Evolutionary conservation across 1,140 invertebrate species (phyloP).

Genomic region (Sycophaga agraensis): DNA sequence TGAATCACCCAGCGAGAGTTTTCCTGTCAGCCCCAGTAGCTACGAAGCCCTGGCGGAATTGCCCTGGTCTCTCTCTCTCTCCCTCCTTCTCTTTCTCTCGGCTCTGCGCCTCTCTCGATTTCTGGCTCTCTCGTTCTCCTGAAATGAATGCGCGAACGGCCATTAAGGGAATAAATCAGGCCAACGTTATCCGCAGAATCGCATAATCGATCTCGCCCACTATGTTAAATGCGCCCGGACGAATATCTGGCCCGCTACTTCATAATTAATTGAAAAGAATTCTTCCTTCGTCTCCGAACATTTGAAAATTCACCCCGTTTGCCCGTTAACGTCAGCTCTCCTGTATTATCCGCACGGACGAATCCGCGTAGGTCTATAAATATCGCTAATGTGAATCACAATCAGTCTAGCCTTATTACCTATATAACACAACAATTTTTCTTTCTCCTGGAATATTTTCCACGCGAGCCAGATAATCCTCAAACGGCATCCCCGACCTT

Average conservation of each 20-base stretch:
- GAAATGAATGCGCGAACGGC: slow-evolving; percentile 60
- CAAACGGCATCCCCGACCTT: no score
- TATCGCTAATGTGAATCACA: no score
- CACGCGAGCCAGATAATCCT: no score
- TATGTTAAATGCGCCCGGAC: background rate
- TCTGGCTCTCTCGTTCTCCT: slow-evolving; percentile 22
- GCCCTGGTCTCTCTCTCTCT: slow-evolving; percentile 36
- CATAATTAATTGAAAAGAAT: slow-evolving; percentile 15
- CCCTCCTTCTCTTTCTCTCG: slow-evolving; percentile 18
- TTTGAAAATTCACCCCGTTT: no score
- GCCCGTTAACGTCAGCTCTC: no score
- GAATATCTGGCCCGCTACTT: background rate
- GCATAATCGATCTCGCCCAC: slow-evolving; percentile 48
- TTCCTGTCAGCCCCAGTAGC: slow-evolving; percentile 56
- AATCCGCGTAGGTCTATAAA: no score
- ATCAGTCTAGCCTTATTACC: no score
- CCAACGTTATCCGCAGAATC: slow-evolving; percentile 56
- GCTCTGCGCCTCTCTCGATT: slow-evolving; percentile 30
- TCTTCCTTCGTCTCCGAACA: no score
- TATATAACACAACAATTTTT: no score
- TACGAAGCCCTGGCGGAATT: slow-evolving; percentile 51
- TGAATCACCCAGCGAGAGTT: slow-evolving; percentile 59
- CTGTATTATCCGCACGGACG: no score
- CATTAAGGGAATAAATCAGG: slow-evolving; percentile 60
- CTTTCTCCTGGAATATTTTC: no score